Base-by-base conservation (phyloP, 2,888 invertebrate genomes). In the Acronicta psi region DNA sequence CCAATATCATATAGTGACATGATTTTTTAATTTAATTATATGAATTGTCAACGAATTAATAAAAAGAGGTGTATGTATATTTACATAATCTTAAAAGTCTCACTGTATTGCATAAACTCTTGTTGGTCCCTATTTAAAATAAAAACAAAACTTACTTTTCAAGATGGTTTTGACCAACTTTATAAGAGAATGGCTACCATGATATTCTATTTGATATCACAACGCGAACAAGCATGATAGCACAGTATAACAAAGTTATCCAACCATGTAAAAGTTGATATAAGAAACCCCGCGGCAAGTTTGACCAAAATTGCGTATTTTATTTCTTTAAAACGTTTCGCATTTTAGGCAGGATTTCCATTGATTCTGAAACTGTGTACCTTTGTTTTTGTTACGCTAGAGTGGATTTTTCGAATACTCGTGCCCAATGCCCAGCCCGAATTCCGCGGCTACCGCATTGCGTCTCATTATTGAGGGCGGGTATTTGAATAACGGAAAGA, bases 381-480 rank as follows among this genome's bases (percentile, higher is more conserved):
- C 57, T 49, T 41, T 46, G 23, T 58, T 57, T 66, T 52, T 53
- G 37, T 57, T 72, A 58, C 46, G 55, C 17, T 20, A 47, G 31
- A 54, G 40, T 7, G 23, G 42, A 51, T 59, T 69, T 75, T 64
- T 64, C 20, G 38, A 54, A 59, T 58, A 57, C 45, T 36, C 51
- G n/a, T 52, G 49, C 37, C 56, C 45, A 43, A 45, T 45, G 36
- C 49, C 46, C 29, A 49, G 18, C 38, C 34, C 38, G 53, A 61
- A 51, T 46, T 50, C 50, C 43, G 72, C 73, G 77, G 77, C 73
- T 83, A 82, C 80, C 83, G 86, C 87, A 86, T 64, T 86, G 86
- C 85, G 85, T 79, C 81, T 84, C 79, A 80, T 83, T 82, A 83
- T 81, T 59, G 69, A 70, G 69, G 70, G 71, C 68, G 63, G 46